Evolutionary conservation across 1,140 invertebrate genomes (phyloP), one percentile per base, ranked within the genome.

Genomic region (Pseudomyrmex gracilis): DNA sequence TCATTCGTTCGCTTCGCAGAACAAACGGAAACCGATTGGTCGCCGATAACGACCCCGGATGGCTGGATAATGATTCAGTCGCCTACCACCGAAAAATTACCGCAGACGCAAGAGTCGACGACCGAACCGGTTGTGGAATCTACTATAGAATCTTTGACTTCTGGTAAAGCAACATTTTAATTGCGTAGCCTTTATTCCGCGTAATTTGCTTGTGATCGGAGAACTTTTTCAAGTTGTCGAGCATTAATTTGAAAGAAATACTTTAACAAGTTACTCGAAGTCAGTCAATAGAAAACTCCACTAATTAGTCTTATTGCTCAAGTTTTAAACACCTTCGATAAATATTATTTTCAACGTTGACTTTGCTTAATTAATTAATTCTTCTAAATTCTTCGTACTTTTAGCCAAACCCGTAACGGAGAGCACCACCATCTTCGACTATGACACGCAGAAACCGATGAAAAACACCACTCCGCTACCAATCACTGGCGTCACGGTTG

Each of bases 41-140:
- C 95, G 7, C 95, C 95, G 3, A 94, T 95, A 74, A 96, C 95
- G 10, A 95, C 95, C 22, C 95, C 96, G 53, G 95, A 96, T 86
- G 95, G 95, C n/a, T 97, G 96, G 96, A 95, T 96, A 20, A 93
- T 96, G 63, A 93, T 96, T 73, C 94, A 92, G 58, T 93, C 92
- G n/a, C 92, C 91, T 17, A 92, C 92, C 9, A 93, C 92, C 24
- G 89, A 93, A 73, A 89, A 88, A n/a, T 68, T 76, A 73, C 76
- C 90, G 34, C 67, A 82, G 60, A 83, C 24, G 57, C 55, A 68
- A 1, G 86, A 88, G 20, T 84, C 84, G n/a, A 49, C 87, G 55
- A 88, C 88, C 58, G 91, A 87, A 78, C 71, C 85, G 49, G 85
- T 85, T 34, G 8, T 47, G 90, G 92, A 63, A 87, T 92, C 82